These are phyloP conservation scores for Coilia nasus DNA, from an alignment of 2,797 vertebrate genomes.

Conservation along the genomic window DNA sequence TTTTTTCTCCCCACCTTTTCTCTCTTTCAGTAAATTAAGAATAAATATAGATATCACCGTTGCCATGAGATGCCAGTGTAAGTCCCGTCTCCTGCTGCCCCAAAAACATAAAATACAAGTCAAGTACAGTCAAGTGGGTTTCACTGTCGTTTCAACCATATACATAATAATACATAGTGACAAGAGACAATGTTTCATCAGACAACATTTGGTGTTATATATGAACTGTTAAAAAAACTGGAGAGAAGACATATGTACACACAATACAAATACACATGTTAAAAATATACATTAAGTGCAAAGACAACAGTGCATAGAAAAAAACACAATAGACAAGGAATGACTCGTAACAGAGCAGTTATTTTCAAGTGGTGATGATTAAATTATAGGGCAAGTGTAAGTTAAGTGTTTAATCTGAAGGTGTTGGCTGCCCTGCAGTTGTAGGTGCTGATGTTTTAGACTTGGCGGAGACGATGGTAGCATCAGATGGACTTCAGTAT, in stretches of 20 bases:
- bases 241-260: not conserved
- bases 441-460: conserved; percentile 96
- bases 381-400: too few relatives aligned
- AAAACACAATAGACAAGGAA: too few relatives aligned
- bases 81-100: conserved; percentile 67
- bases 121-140: too few relatives aligned
- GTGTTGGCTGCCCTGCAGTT: conserved; percentile 70
- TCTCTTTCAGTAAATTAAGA: conserved; percentile 87
- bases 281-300: too few relatives aligned
- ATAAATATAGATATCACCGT: conserved; percentile 98
- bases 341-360: too few relatives aligned
- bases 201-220: too few relatives aligned
- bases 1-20: conserved; percentile 47
- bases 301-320: too few relatives aligned
- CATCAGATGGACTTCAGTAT: conserved; percentile 90
- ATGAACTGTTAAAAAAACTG: too few relatives aligned
- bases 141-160: too few relatives aligned
- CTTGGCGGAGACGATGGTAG: conserved; percentile 95
- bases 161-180: too few relatives aligned
- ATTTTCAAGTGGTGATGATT: not conserved
- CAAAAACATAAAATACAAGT: not conserved
- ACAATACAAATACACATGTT: not conserved
- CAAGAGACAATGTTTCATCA: too few relatives aligned
- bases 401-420: conserved; percentile 5
- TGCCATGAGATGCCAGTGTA: conserved; percentile 97